Conservation (phyloP, 2,113 vertebrate genomes). For the Lycocorax pyrrhopterus region DNA sequence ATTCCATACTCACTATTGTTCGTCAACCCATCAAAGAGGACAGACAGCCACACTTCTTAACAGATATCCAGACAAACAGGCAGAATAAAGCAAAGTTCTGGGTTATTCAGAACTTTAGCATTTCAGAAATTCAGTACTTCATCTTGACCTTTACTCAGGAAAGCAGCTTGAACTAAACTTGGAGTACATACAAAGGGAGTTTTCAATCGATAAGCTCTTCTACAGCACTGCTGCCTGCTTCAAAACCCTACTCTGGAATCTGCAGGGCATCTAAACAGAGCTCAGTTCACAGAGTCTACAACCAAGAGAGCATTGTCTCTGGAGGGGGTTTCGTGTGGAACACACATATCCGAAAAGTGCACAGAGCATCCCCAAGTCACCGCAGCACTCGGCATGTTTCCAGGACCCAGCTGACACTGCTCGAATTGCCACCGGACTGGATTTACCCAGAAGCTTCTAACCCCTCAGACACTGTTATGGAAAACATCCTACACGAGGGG, state of each 20-base stretch:
- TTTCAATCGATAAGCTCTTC: background rate
- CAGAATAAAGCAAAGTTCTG: background rate
- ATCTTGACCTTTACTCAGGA: constrained; percentile 12
- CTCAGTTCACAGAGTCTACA: background rate
- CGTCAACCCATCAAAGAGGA: background rate
- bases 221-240: background rate
- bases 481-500: background rate
- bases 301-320: background rate
- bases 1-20: background rate
- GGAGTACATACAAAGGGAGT: background rate
- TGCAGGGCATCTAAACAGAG: background rate
- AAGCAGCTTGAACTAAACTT: background rate
- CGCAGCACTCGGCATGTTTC: background rate
- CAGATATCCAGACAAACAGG: background rate
- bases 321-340: background rate
- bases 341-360: background rate
- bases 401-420: background rate
- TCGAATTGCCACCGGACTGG: background rate
- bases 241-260: background rate
- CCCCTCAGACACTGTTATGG: background rate
- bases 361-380: background rate
- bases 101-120: background rate
- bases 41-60: background rate
- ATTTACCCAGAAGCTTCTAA: background rate
- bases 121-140: constrained; percentile 11